These are phyloP conservation scores for Morpho deidamia DNA, from an alignment of 2,888 invertebrate species.

Conservation along the genomic window DNA sequence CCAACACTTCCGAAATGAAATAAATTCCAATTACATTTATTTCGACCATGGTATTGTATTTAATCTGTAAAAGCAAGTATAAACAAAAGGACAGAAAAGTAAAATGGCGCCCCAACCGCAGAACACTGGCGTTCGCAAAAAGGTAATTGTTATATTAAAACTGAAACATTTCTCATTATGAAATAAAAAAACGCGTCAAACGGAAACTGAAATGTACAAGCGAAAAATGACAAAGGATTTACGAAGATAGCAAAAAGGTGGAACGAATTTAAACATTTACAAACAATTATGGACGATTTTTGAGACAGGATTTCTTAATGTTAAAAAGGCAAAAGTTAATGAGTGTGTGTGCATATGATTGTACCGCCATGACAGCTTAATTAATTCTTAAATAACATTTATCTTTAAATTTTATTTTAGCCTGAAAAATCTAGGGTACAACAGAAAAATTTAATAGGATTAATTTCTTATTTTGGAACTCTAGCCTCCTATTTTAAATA, in stretches of 20 bases:
- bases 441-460: too few species aligned
- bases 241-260: background rate
- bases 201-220: conserved; percentile 22
- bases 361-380: too few species aligned
- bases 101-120: conserved; percentile 1
- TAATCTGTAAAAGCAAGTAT: conserved; percentile 1
- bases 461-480: too few species aligned
- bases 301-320: too few species aligned
- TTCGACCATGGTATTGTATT: background rate
- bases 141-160: conserved; percentile 30
- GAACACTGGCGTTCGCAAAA: background rate
- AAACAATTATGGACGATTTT: too few species aligned
- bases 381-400: too few species aligned
- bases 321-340: too few species aligned
- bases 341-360: too few species aligned
- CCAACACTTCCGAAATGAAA: conserved; percentile 3
- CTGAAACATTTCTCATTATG: conserved; percentile 31
- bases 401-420: too few species aligned
- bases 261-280: conserved; percentile 1
- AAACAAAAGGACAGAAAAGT: conserved; percentile 1
- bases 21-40: conserved; percentile 5
- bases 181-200: conserved; percentile 27
- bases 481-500: too few species aligned
- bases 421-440: too few species aligned
- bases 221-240: conserved; percentile 15